phyloP scores from a whole-genome alignment of 2,888 invertebrate genomes.

The Amphiduros pacificus region DNA sequence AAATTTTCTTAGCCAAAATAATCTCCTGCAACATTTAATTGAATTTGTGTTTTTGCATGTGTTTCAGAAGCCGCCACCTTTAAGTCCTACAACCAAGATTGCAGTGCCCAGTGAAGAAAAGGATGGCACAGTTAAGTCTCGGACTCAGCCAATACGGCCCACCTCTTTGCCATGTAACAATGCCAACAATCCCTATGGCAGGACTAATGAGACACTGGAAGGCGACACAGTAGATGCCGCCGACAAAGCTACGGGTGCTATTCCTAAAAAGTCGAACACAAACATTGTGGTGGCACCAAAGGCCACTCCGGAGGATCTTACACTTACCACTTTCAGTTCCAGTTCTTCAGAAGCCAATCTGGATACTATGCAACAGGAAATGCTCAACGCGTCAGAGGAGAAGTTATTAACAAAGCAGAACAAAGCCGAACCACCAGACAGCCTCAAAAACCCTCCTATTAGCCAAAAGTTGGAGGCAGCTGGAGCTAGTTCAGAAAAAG shows the following conservation, averaged over 20 bases:
- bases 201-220: background rate
- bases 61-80: slow-evolving; percentile 18
- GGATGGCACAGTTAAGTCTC: slow-evolving; percentile 7
- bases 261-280: background rate
- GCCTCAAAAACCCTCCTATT: slow-evolving; percentile 8
- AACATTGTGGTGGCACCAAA: slow-evolving; percentile 16
- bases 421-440: background rate
- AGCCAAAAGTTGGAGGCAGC: slow-evolving; percentile 16
- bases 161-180: slow-evolving; percentile 9
- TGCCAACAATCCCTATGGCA: background rate
- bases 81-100: slow-evolving; percentile 16
- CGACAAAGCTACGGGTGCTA: slow-evolving; percentile 1
- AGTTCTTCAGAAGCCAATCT: slow-evolving; percentile 15
- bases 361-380: slow-evolving; percentile 20
- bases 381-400: slow-evolving; percentile 18
- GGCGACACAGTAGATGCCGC: background rate
- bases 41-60: too few species aligned
- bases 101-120: background rate
- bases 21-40: too few species aligned
- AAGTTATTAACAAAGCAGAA: slow-evolving; percentile 3
- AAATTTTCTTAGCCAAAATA: too few species aligned
- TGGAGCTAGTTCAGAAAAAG: background rate
- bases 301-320: slow-evolving; percentile 18
- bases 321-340: slow-evolving; percentile 19
- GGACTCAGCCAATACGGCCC: slow-evolving; percentile 13